phyloP scores from a whole-genome alignment of 2,797 vertebrate genomes.

The Eospalax fontanierii region DNA sequence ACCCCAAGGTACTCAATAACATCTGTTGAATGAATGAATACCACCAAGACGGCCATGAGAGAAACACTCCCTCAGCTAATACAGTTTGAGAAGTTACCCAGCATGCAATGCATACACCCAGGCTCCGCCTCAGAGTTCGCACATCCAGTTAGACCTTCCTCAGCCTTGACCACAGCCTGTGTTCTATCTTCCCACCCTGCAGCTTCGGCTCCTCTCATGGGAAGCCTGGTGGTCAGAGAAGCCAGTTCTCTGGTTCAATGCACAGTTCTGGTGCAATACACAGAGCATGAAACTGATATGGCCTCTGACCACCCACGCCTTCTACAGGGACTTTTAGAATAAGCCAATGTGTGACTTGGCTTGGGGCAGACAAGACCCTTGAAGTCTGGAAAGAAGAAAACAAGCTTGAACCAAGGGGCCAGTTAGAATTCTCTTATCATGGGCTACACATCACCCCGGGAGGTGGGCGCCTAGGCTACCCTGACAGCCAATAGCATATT shows the following conservation, averaged over 20 bases:
- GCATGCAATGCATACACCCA: neutral
- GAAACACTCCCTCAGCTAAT: neutral
- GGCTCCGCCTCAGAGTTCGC: neutral
- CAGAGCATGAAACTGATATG: neutral
- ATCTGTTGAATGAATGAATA: neutral
- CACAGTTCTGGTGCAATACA: neutral
- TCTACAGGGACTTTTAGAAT: conserved; percentile 2
- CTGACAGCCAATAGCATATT: neutral
- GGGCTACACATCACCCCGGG: neutral
- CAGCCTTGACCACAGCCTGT: neutral
- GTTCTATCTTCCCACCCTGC: neutral
- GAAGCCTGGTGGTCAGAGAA: neutral
- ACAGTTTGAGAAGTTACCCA: conserved; percentile 5
- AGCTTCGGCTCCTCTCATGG: neutral
- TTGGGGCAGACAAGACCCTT: neutral
- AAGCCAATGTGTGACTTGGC: neutral
- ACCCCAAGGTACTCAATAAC: neutral
- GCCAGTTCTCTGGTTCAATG: neutral
- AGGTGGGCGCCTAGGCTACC: neutral
- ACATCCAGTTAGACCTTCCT: neutral
- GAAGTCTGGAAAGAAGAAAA: neutral
- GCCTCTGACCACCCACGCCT: neutral
- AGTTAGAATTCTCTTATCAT: conserved; percentile 32
- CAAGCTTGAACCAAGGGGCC: neutral
- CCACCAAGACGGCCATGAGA: neutral